Evolutionary conservation across 2,888 invertebrate species (phyloP), one percentile per base, ranked within the genome.

Genomic region (Drosophila affinis): DNA sequence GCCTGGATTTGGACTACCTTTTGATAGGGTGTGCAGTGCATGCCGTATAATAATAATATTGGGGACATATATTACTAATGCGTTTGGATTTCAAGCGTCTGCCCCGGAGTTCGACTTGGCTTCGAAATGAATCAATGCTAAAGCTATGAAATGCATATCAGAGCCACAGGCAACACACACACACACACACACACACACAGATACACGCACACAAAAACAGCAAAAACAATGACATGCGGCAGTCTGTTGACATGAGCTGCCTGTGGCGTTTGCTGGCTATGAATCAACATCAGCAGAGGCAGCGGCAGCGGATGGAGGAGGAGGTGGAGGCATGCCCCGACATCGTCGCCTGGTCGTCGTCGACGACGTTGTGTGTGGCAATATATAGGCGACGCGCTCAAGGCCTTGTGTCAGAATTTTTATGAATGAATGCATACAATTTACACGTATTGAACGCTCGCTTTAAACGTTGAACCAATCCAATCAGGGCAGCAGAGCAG

Each of bases 361-460:
- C 59, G 72, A 62, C 52, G 34, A 12, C 39, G 14, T 39, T 39
- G 39, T 39, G 65, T 55, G 73, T 65, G 57, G 74, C 56, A 69
- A 69, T 51, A 69, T 72, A 7, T 6, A 24, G 24, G 39, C 39
- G 39, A 39, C 39, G 39, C n/a, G 68, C 74, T 74, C 74, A 75
- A 75, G 75, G 75, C 75, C 72, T 74, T 72, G 64, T 76, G 75
- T 72, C 75, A 75, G 75, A 75, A 75, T 75, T 71, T 76, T 75
- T 75, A 73, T 75, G 75, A 75, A 75, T 76, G 75, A 75, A 75
- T 57, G 64, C 64, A 62, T 60, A 59, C 59, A 61, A 63, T 64
- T 75, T 64, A 56, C 58, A 67, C 75, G 57, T 67, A 74, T 67
- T 72, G 69, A 72, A 32, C 47, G 72, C 53, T 32, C 68, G 39